A percentile compares a stretch with the other conserved stretches of the same genome.
Conservation (phyloP, 1,140 invertebrate species). For the Helicoverpa armigera region DNA sequence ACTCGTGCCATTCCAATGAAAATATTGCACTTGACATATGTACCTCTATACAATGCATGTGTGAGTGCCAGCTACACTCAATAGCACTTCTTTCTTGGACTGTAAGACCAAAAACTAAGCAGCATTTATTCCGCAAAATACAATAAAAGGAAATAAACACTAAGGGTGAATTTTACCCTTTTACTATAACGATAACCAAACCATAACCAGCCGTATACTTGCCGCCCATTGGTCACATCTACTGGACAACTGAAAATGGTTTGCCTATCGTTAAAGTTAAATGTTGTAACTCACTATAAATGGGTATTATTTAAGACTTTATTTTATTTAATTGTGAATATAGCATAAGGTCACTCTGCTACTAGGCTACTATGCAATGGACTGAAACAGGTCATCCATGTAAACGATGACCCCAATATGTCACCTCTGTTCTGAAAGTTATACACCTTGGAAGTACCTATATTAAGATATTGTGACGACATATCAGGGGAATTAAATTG, state of each 20-base stretch:
- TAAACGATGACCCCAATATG: conserved; percentile 2
- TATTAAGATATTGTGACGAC: conserved; percentile 9
- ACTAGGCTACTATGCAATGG: neutral
- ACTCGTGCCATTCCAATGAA: neutral
- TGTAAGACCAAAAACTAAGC: neutral
- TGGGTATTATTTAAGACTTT: neutral
- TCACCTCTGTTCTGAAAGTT: neutral
- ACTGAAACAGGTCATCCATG: conserved; percentile 19
- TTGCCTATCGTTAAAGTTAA: no score
- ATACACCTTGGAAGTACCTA: neutral
- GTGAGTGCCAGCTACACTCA: neutral
- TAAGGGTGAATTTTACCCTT: no score
- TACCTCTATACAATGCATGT: no score
- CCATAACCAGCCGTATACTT: no score
- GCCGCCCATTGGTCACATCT: no score
- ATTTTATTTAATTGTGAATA: neutral
- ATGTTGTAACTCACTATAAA: neutral
- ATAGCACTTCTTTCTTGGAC: neutral
- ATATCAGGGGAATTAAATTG: neutral
- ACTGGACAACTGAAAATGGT: no score
- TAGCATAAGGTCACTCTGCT: neutral
- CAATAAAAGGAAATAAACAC: no score
- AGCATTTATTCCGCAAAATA: no score
- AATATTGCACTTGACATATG: neutral
- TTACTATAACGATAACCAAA: no score